phyloP scores from a whole-genome alignment of 2,113 vertebrate genomes.

The Hemichromis elongatus region DNA sequence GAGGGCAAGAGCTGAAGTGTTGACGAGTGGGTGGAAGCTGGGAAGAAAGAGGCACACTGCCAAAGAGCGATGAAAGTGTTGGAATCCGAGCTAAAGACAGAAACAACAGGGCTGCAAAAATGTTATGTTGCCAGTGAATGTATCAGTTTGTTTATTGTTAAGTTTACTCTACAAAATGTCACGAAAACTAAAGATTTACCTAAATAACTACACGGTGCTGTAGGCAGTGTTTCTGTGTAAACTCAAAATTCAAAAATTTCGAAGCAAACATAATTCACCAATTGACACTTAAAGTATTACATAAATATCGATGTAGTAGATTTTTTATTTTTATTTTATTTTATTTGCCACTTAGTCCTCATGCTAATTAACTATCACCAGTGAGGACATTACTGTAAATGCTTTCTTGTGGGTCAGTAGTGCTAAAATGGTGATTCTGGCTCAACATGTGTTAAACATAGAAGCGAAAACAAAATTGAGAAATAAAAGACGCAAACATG shows the following conservation, averaged over 20 bases:
- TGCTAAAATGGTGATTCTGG: not conserved
- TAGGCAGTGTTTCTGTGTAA: not conserved
- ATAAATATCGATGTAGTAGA: not conserved
- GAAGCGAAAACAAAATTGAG: not conserved
- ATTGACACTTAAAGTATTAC: not conserved
- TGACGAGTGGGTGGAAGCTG: not conserved
- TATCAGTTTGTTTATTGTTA: not conserved
- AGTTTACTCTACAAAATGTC: not conserved
- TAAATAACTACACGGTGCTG: not conserved
- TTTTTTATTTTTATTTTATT: no score
- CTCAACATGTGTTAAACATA: not conserved
- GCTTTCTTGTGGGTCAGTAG: not conserved
- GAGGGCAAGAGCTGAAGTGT: not conserved
- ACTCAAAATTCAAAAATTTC: not conserved
- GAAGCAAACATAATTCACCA: not conserved
- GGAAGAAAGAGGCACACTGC: not conserved
- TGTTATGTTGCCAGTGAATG: not conserved
- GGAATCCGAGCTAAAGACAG: not conserved
- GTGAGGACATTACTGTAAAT: not conserved
- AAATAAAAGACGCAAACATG: not conserved
- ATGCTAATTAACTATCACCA: not conserved
- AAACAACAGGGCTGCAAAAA: not conserved
- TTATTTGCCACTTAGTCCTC: no score
- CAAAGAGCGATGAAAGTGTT: not conserved
- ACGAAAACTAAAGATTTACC: not conserved